Evolutionary conservation across 2,888 invertebrate species (phyloP), one percentile per base, ranked within the genome.

Genomic region (Pseudeuparius sepicola): DNA sequence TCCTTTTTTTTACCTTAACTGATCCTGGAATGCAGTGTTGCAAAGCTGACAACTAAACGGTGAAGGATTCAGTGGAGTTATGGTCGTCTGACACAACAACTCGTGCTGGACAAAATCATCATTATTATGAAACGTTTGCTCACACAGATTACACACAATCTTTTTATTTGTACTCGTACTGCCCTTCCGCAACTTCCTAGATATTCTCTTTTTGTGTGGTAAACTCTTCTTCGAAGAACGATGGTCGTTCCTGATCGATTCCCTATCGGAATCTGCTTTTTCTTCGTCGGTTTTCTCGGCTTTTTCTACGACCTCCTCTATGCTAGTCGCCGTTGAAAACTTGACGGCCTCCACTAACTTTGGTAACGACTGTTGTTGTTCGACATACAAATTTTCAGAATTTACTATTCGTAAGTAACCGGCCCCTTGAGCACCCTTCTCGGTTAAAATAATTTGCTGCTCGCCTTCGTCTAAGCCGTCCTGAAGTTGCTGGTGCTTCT

Each of bases 161-260:
- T 58, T 62, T 39, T 55, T 57, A 18, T 54, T 24, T 11, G 45
- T 36, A 2, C 43, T 36, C 2, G 41, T 35, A 33, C 37, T 43
- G 34, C 64, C 70, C 49, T 76, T 77, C 14, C 76, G 77, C 12
- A 87, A 62, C 50, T 85, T 87, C 36, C 77, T 67, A 0, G 87
- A 80, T 45, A 88, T 86, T 37, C 88, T 67, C 57, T 89, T 89
- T 58, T 88, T 88, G 56, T 88, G 88, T 1, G 88, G 88, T 37
- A 88, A 61, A 43, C 80, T 80, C 57, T 82, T 78, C 45, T 76
- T 76, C 3, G 58, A 58, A 7, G 57, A 47, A 10, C 57, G 53
- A 24, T 47, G 53, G 36, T 60, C 62, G 28, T 49, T 54, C 42
- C 57, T 57, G 28, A 49, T 15, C 4, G 49, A 50, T 39, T 60